Percentiles rank a stretch among this genome's conserved stretches.
Evolutionary conservation across 64 coral and sea anemone genomes (phyloP).

Genomic region (Orbicella faveolata): DNA sequence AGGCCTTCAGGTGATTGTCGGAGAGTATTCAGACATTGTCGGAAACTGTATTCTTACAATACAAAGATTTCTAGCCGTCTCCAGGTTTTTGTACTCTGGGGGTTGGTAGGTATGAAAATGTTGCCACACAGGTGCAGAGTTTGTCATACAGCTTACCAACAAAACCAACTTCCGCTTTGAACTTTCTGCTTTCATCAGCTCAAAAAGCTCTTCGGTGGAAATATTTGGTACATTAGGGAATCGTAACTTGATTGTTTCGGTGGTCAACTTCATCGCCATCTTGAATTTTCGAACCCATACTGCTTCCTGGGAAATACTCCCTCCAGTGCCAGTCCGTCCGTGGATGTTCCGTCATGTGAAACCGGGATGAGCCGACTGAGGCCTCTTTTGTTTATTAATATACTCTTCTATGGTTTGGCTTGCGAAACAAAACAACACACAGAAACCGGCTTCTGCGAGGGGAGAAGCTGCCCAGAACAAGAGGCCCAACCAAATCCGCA

Average conservation of each 20-base stretch:
- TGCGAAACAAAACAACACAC: neutral
- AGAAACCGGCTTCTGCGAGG: slow-evolving; percentile 36
- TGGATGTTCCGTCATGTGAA: neutral
- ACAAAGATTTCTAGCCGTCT: too few relatives aligned
- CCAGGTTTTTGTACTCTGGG: too few relatives aligned
- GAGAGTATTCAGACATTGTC: too few relatives aligned
- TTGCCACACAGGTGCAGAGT: neutral
- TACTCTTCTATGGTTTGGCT: neutral
- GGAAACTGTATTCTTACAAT: too few relatives aligned
- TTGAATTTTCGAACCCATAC: neutral
- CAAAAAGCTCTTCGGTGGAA: slow-evolving; percentile 51
- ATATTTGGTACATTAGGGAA: slow-evolving; percentile 66
- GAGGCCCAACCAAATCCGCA: neutral
- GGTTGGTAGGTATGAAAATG: neutral
- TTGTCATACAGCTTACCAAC: slow-evolving; percentile 58
- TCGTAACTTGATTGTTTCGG: slow-evolving; percentile 41
- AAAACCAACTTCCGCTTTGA: slow-evolving; percentile 40
- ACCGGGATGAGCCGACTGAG: neutral
- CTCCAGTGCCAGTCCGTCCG: neutral
- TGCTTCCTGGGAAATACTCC: slow-evolving; percentile 39
- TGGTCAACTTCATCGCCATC: slow-evolving; percentile 58
- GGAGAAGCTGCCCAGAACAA: slow-evolving; percentile 3
- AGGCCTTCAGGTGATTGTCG: too few relatives aligned
- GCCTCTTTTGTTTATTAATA: neutral
- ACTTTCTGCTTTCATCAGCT: slow-evolving; percentile 37